phyloP scores from a whole-genome alignment of 2,888 invertebrate genomes.

The Habroteleia sp. region DNA sequence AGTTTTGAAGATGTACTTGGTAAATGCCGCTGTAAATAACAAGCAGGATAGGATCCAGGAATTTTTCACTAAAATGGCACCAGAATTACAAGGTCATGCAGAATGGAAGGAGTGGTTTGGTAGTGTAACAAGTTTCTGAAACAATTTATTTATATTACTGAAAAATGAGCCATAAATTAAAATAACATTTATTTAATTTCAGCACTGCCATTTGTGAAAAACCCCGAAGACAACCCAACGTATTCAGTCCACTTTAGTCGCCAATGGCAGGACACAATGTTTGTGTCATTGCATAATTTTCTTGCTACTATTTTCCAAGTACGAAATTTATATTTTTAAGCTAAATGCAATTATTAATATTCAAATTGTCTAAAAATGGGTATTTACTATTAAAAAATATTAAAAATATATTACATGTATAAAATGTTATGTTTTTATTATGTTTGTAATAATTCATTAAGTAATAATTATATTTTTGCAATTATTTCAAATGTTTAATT shows the following conservation, averaged over 20 bases:
- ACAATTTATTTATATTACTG: not conserved
- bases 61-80: conserved; percentile 93
- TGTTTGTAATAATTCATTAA: too few species aligned
- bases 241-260: conserved; percentile 95
- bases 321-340: conserved; percentile 80
- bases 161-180: too few species aligned
- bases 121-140: conserved; percentile 78
- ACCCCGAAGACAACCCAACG: conserved; percentile 93
- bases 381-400: too few species aligned
- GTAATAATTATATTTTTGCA: too few species aligned
- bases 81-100: conserved; percentile 91
- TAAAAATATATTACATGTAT: too few species aligned
- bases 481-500: too few species aligned
- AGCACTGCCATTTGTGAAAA: conserved; percentile 95
- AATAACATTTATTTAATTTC: conserved; percentile 47
- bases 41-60: conserved; percentile 93
- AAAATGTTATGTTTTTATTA: too few species aligned
- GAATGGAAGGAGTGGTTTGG: conserved; percentile 98
- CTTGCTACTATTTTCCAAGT: conserved; percentile 92
- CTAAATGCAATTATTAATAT: too few species aligned
- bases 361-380: too few species aligned
- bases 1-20: conserved; percentile 92
- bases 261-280: conserved; percentile 97
- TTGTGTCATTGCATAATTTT: conserved; percentile 95
- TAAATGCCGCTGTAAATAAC: conserved; percentile 91